Evolutionary conservation across 2,113 vertebrate genomes (phyloP), one percentile per base, ranked within the genome.

Genomic region (Psephotus haematonotus): DNA sequence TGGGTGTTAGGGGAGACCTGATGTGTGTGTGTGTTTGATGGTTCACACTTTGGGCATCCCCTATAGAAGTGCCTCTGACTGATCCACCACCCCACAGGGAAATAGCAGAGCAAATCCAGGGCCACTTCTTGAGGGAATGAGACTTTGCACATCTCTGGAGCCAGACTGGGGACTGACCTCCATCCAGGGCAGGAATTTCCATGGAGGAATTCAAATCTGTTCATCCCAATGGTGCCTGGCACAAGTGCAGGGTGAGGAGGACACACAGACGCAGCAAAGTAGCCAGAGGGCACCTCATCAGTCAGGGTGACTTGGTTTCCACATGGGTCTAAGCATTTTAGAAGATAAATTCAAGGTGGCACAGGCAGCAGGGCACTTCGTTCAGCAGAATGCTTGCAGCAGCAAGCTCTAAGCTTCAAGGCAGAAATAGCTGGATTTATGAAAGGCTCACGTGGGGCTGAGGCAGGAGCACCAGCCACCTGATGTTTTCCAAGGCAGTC

Each of bases 401-500:
- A 67, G 65, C 13, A 57, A 57, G 31, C 55, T 57, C 31, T 31
- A 57, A 57, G 33, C 74, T 87, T 92, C 82, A 90, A 88, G 82
- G 82, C 63, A 88, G 55, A 82, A 92, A n/a, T 17, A 46, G 12
- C 76, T 91, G 76, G 65, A 95, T 94, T 94, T 93, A 43, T 35
- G 52, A 74, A 93, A 83, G 68, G 37, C 55, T 94, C 37, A 44
- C 0, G 0, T 43, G 75, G 41, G 88, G 70, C 71, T 43, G 63
- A 88, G 37, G 84, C 70, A 76, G 70, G 31, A 88, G 71, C 70
- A 82, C 41, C 70, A 82, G 75, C 35, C 17, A 9, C 55, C 78
- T 65, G 63, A 95, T 82, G 87, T 96, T 92, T 92, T 95, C 84
- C 63, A 77, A 82, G 52, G 87, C 87, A 95, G 92, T 67, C 92